These are phyloP conservation scores for Trachelus tabidus DNA, from an alignment of 2,888 invertebrate species.

Conservation along the genomic window DNA sequence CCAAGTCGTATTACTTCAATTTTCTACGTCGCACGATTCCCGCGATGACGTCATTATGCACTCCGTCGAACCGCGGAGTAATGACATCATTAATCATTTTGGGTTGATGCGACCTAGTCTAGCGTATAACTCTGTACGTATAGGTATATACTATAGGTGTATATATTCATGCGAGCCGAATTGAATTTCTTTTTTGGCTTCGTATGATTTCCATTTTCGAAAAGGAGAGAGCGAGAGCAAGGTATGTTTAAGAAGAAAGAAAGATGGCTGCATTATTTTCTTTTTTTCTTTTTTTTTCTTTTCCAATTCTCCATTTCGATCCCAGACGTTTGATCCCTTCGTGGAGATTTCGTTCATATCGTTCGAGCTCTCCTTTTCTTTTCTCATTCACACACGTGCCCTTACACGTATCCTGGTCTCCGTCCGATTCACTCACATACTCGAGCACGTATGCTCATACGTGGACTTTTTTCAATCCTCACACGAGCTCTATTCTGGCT, in stretches of 20 bases:
- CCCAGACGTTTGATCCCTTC: not conserved
- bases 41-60: not conserved
- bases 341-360: not conserved
- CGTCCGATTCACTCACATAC: not conserved
- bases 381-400: not conserved
- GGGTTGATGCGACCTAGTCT: not conserved
- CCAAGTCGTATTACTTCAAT: slow-evolving; percentile 26
- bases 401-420: not conserved
- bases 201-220: not conserved
- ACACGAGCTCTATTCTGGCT: not conserved
- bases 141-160: no score
- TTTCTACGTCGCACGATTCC: slow-evolving; percentile 18
- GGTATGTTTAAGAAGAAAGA: slow-evolving; percentile 2
- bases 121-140: not conserved
- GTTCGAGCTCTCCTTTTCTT: not conserved
- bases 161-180: not conserved
- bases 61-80: slow-evolving; percentile 38
- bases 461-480: not conserved
- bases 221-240: not conserved
- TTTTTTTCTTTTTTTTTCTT: no score
- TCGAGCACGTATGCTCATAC: not conserved
- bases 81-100: slow-evolving; percentile 39
- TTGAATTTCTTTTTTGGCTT: not conserved
- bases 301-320: not conserved
- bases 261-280: slow-evolving; percentile 21